Evolutionary conservation across 2,888 invertebrate genomes (phyloP), one percentile per base, ranked within the genome.

Genomic region (Parthenolecanium corni): DNA sequence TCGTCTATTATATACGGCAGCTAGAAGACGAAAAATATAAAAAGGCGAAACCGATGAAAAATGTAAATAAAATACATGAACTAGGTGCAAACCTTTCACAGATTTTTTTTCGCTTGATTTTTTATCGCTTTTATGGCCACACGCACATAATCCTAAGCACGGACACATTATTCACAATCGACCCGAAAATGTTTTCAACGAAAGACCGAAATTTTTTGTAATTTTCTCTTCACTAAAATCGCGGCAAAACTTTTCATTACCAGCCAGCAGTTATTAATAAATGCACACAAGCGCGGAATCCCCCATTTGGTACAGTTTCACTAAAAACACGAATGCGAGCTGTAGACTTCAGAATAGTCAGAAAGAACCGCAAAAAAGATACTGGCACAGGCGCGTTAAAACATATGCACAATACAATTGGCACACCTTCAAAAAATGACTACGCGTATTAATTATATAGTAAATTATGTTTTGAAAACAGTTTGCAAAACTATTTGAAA

Each of bases 381-480:
- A 38, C 49, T 16, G 11, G 46, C 58, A 46, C 58, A 44, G 12
- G 21, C 58, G 25, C 58, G 20, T 18, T 36, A 31, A n/a, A 9
- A 36, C 46, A 36, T 21, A 58, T 47, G 38, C 44, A 46, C 56
- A 47, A 12, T 49, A 58, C 9, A 31, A 31, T 58, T 58, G 58
- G 58, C 58, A 58, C 58, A 47, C 36, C 58, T 49, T 58, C 58
- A 58, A 58, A 21, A 49, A 47, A 21, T 47, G 36, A 18, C 36
- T 47, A 58, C 47, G 23, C 24, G 38, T 31, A 58, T 58, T 58
- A 58, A 58, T 58, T 49, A 58, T 49, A 36, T 31, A 47, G 58
- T 38, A 49, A 58, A 58, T 49, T 49, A 49, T 58, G 58, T 58
- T 58, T 58, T 58, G 24, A 31, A 53, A 58, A 58, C 51, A 16